Base-by-base conservation (phyloP, 2,113 vertebrate species). In the Shinisaurus crocodilurus region DNA sequence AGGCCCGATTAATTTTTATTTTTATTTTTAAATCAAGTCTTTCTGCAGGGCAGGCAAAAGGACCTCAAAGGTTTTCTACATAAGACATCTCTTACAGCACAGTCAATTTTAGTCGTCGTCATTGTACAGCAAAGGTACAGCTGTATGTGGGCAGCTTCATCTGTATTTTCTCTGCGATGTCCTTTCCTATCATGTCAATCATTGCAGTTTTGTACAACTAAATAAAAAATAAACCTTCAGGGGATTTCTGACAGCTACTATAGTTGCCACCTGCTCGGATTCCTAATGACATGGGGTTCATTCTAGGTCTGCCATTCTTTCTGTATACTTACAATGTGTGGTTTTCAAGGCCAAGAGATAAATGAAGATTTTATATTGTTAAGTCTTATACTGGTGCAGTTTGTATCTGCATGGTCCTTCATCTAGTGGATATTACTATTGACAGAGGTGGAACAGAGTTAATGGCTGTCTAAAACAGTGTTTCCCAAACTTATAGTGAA, bases 401-500 rank as follows among this genome's bases (percentile, higher is more conserved):
- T 92, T 83, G 81, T 79, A 94, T 75, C 89, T 29, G 8, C 34
- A 94, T 93, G 75, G 57, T 92, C 43, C 89, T 91, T 96, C 88
- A 80, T 86, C 86, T 89, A 50, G 67, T 7, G 65, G 87, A 93
- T 95, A 93, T 93, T 88, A 92, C 95, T 95, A 94, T 94, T 94
- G 95, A 93, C 92, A 94, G 92, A 37, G 3, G 12, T 48, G 60
- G 57, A 13, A 20, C 20, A 50, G 75, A 70, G 13, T 32, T 54
- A 40, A 67, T 29, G 1, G 37, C 15, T 37, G 15, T 81, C 13
- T 69, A 34, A 81, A 80, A 25, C 37, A 34, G 9, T 50, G 9
- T 50, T 43, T 25, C 5, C 25, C 3, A 8, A 37, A 69, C 45
- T 67, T 80, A 65, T 50, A 48, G 18, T 20, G 65, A 1, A 76